Base-by-base conservation (phyloP, 1,140 invertebrate genomes). In the Drosophila littoralis region DNA sequence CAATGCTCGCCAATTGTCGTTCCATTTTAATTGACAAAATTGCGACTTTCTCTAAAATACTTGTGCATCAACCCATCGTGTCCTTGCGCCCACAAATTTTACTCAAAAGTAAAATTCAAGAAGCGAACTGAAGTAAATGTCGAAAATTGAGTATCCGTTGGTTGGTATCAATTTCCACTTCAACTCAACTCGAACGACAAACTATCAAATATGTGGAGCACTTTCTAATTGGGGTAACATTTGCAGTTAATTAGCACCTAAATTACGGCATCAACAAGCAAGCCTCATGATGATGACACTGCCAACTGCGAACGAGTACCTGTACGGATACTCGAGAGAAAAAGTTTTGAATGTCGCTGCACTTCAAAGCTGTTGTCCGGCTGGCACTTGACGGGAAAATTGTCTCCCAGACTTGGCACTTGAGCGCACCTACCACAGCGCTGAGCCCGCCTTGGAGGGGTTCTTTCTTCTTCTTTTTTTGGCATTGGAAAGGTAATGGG, bases 381-480 rank as follows among this genome's bases (percentile, higher is more conserved):
- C 52, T 63, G 36, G 32, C 66, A 88, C 84, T 88, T 63, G 60
- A 79, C 38, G 45, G 42, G 43, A 80, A 89, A 88, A 77, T 74
- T 80, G 84, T 86, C 83, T 60, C 83, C 76, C 52, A 50, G 52
- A 64, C 43, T 55, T 68, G 81, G 58, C 76, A 86, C 83, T 86
- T 77, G 76, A 88, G 84, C 42, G 79, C 76, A 86, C 81, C 85
- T 90, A 85, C 85, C 85, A 81, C 85, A 86, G 83, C 72, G 82
- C 63, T 51, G 52, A 40, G 42, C 32, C 22, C 46, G 78, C 55
- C 55, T 57, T 43, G 54, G 40, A 52, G 59, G 50, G 7, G 36
- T 45, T 32, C 28, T 40, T 46, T 22, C 13, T 36, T 36, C 1
- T 52, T 59, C 28, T 59, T 40, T 73, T 85, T 85, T 85, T 67